Evolutionary conservation across 2,888 invertebrate genomes (phyloP), one percentile per base, ranked within the genome.

Genomic region (Mermis nigrescens): DNA sequence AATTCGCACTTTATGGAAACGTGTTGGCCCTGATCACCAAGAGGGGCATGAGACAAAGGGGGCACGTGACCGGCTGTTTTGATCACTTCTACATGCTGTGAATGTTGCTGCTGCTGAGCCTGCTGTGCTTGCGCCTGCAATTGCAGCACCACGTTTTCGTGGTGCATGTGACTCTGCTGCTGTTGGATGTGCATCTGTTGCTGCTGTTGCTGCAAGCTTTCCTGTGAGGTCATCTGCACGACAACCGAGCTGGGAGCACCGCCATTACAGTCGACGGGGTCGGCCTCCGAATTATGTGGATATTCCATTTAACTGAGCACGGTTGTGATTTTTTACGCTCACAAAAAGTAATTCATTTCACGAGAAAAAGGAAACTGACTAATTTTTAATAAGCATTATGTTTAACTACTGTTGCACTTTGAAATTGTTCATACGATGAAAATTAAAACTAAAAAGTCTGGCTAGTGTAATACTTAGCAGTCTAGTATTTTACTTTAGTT

Each of bases 71-170:
- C 48, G 24, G 48, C 57, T 3, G 57, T 57, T 52, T 57, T 57
- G 19, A 57, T 57, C 29, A 57, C 57, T 54, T 57, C 57, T 4
- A 57, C 57, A 51, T 57, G 57, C 24, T 57, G 57, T 22, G 56
- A 48, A 48, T 48, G 38, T 38, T 38, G 38, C 38, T 38, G 38
- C 19, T 38, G 38, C 38, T 38, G 38, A 7, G 7, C 12, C 7
- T 12, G 12, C 19, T 38, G 38, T 19, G 7, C 12, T 19, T 38
- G 38, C 38, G 7, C 12, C 38, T 38, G 38, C 38, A 38, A 38
- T 7, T 38, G 54, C 54, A 53, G 7, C 27, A 53, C 54, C 29
- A 53, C 54, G 31, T 31, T 24, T 7, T 29, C 54, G 51, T n/a
- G n/a, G 38, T 38, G 38, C 38, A 38, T 38, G 7, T 38, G 38